Base-by-base conservation (phyloP, 2,888 invertebrate species). In the Pristionchus arcanus region DNA sequence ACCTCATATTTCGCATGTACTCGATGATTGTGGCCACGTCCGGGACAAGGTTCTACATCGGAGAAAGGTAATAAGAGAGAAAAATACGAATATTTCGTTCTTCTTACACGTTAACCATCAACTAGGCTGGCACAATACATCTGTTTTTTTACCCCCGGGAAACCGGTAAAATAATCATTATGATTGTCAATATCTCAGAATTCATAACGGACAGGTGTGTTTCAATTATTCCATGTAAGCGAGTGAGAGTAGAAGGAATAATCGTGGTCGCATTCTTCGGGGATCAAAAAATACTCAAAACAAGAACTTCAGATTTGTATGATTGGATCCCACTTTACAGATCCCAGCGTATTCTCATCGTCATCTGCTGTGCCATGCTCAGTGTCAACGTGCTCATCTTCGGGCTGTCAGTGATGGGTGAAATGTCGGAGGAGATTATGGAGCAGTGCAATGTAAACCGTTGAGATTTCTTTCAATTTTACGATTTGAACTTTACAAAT, bases 1-100 rank as follows among this genome's bases (percentile, higher is more conserved):
- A 77, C 21, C 77, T 77, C 77, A 77, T 25, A 11, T 77, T 77
- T 21, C 77, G 77, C 37, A 28, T 77, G 21, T 77, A 77, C 25
- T 13, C 37, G 42, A 37, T 21, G 31, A 34, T 77, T 2, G 77
- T 77, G 11, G 37, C 77, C n/a, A 34, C 5, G 9, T 42, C 77
- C 7, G 77, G 21, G 25, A 11, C 77, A 25, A 7, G 42, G 28
- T 42, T 77, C 11, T 42, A 21, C 42, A 5, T 77, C 19, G 77
- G 77, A 2, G 16, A 77, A 25, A 19, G 77, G 77, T 77, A 37
- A 74, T 15, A 4, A 66, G 7, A 5, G 11, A 66, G n/a, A 11
- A 66, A n/a, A 28, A n/a, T 13, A 13, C 2, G 15, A n/a, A n/a
- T 66, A 11, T 28, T 28, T 28, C 25, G 28, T 28, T 28, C 66